These are phyloP conservation scores for Hypercompe scribonia DNA, from an alignment of 2,888 invertebrate genomes.

Conservation along the genomic window DNA sequence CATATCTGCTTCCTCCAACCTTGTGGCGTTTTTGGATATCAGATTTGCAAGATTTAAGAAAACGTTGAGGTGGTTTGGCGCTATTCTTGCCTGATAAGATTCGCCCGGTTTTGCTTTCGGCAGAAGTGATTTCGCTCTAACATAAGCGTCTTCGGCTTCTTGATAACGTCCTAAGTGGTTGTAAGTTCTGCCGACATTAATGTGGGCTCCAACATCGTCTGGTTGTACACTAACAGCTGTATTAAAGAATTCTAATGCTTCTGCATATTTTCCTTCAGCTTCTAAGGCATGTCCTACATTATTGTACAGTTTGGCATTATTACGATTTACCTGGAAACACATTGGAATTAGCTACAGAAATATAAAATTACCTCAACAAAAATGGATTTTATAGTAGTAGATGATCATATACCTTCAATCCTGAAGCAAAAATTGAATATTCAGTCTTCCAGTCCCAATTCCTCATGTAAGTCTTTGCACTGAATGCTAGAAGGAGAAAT, in stretches of 20 bases:
- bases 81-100: slow-evolving; percentile 97
- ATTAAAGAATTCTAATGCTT: slow-evolving; percentile 96
- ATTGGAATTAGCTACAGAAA: background rate
- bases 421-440: slow-evolving; percentile 97
- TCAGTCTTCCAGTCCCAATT: slow-evolving; percentile 98
- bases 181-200: slow-evolving; percentile 98
- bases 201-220: slow-evolving; percentile 98
- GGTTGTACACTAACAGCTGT: slow-evolving; percentile 97
- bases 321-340: slow-evolving; percentile 91
- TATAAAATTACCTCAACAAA: background rate
- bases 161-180: slow-evolving; percentile 92
- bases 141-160: slow-evolving; percentile 97
- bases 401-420: slow-evolving; percentile 86
- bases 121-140: slow-evolving; percentile 94
- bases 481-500: slow-evolving; percentile 91
- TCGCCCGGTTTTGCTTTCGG: slow-evolving; percentile 97
- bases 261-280: slow-evolving; percentile 88
- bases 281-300: slow-evolving; percentile 99
- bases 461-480: slow-evolving; percentile 93
- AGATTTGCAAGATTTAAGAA: slow-evolving; percentile 98
- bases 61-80: slow-evolving; percentile 98
- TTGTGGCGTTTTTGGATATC: slow-evolving; percentile 96
- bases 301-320: slow-evolving; percentile 98
- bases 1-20: slow-evolving; percentile 97
- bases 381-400: background rate